phyloP scores from a whole-genome alignment of 2,797 vertebrate genomes.

The Brachyrhaphis roseni region DNA sequence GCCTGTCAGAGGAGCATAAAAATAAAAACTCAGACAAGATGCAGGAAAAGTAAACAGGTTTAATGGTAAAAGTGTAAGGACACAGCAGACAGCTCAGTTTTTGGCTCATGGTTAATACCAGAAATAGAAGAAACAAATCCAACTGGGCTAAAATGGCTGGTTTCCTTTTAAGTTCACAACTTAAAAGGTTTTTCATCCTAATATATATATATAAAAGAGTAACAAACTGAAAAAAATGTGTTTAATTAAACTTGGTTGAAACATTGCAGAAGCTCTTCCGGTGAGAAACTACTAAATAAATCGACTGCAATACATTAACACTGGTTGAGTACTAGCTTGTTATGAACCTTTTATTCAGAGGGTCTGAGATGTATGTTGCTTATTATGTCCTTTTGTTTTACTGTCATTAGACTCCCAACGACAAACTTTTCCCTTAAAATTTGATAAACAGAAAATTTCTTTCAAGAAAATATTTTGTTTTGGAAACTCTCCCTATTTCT shows the following conservation, averaged over 20 bases:
- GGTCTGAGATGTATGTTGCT: not conserved
- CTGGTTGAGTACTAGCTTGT: not conserved
- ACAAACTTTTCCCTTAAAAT: not conserved
- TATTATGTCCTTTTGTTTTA: not conserved
- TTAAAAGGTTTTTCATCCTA: not conserved
- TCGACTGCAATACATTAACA: not conserved
- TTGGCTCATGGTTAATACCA: not conserved
- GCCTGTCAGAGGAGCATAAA: constrained; percentile 76
- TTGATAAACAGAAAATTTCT: not conserved
- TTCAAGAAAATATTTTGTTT: not conserved
- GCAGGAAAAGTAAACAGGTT: not conserved
- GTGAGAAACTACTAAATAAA: not conserved
- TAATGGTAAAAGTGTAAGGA: not conserved
- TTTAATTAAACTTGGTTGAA: not conserved
- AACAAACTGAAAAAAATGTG: not conserved
- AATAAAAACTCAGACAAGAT: constrained; percentile 14
- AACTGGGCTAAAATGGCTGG: not conserved
- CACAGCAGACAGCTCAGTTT: not conserved
- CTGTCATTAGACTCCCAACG: not conserved
- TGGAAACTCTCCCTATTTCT: not conserved
- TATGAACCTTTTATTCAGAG: not conserved
- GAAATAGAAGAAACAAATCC: not conserved
- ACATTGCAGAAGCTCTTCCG: not conserved
- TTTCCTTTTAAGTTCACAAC: not conserved
- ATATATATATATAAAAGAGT: not conserved